Evolutionary conservation across 2,888 invertebrate species (phyloP).

Genomic region (Nemoura dubitans): DNA sequence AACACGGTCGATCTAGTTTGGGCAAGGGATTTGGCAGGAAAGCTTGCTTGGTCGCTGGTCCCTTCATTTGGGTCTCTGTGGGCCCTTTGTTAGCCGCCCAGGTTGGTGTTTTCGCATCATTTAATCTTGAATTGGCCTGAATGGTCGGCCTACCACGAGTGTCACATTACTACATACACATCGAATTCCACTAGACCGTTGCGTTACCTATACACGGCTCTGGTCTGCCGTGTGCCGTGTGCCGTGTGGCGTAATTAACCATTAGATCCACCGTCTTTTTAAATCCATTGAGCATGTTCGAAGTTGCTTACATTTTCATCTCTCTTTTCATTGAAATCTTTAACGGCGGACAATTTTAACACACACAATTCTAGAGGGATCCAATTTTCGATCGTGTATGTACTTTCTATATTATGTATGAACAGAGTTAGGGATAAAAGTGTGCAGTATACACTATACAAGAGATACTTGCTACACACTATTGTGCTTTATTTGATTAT

Average conservation of each 20-base stretch:
- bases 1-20: slow-evolving; percentile 5
- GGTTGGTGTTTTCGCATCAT: slow-evolving; percentile 38
- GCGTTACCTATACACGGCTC: too few relatives aligned
- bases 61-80: slow-evolving; percentile 33
- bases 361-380: background rate
- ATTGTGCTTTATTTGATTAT: slow-evolving; percentile 31
- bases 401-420: background rate
- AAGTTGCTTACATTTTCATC: background rate
- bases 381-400: background rate
- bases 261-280: background rate
- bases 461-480: slow-evolving; percentile 9
- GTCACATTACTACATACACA: background rate
- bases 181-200: background rate
- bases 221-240: too few relatives aligned
- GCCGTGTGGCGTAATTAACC: background rate
- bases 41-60: background rate
- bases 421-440: slow-evolving; percentile 13
- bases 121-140: slow-evolving; percentile 41
- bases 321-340: background rate
- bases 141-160: slow-evolving; percentile 17
- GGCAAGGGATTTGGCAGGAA: background rate
- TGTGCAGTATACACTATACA: background rate
- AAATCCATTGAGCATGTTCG: background rate
- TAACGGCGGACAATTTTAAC: background rate
- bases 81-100: background rate